Evolutionary conservation across 2,797 vertebrate genomes (phyloP), one percentile per base, ranked within the genome.

Genomic region (Syncerus caffer): DNA sequence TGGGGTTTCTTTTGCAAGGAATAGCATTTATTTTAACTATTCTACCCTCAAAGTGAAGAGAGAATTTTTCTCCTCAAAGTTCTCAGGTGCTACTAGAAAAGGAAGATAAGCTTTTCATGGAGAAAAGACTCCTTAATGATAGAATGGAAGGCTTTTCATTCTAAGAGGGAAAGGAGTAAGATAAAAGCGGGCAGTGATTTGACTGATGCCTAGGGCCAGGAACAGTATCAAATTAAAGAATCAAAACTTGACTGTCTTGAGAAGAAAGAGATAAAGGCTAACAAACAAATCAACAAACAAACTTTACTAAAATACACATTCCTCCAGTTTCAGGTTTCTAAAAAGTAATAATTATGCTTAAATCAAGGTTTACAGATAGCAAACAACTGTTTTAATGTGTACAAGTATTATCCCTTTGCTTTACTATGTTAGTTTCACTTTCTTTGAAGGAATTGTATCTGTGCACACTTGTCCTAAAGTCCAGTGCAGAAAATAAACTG

Each of bases 351-450:
- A 97, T 97, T 97, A 90, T 84, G 87, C 53, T 93, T 94, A 96
- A 98, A 98, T 98, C 97, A 99, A 98, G 98, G 98, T 98, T 98
- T 98, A 98, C 97, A 97, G 98, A 98, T 98, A 98, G 98, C 96
- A 98, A 98, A 98, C 98, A 98, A 98, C 97, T 98, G 98, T 98
- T 98, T 98, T 98, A 97, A 98, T 98, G 98, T 98, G 98, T 98
- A 97, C 98, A 98, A 99, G 98, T 98, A 98, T 96, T 98, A 97
- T 98, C 98, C 97, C 98, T 98, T 98, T 98, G 98, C 98, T 96
- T 98, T 98, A 98, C 98, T 98, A 98, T 97, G 98, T 98, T 98
- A 98, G 98, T 99, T 99, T 99, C 99, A 99, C 99, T 99, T 99
- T 99, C 98, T 98, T 97, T 98, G 98, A 98, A 98, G 98, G 98